These are phyloP conservation scores for Euwallacea fornicatus DNA, from an alignment of 1,140 invertebrate species.

Conservation along the genomic window DNA sequence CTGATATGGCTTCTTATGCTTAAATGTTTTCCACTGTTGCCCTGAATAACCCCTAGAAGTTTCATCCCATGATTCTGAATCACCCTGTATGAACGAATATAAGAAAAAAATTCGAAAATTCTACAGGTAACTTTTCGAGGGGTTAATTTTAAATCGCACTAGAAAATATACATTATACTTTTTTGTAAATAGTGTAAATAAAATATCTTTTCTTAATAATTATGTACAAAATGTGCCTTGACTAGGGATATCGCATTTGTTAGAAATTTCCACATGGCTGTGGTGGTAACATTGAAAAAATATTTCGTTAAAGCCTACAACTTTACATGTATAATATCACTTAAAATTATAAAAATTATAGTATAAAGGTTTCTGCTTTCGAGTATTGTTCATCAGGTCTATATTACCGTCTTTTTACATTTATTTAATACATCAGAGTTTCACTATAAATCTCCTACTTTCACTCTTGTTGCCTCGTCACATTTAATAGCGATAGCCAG, in stretches of 20 bases:
- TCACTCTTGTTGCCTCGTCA: background rate
- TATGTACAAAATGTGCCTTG: conserved; percentile 50
- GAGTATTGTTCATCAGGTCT: conserved; percentile 46
- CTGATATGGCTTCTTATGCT: no score
- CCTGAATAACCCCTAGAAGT: no score
- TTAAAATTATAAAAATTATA: conserved; percentile 39
- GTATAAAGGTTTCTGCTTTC: conserved; percentile 40
- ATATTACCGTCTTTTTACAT: conserved; percentile 25
- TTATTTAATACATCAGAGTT: conserved; percentile 10
- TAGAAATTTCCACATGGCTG: conserved; percentile 39
- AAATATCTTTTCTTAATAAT: conserved; percentile 43
- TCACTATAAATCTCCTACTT: background rate
- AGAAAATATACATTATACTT: conserved; percentile 42
- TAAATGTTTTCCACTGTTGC: no score
- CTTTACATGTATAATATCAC: conserved; percentile 44
- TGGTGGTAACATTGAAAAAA: conserved; percentile 51
- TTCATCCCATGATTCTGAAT: no score
- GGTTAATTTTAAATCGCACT: conserved; percentile 36
- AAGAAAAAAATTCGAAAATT: background rate
- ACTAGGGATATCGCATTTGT: conserved; percentile 51
- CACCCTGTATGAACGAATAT: no score
- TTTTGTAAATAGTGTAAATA: conserved; percentile 46
- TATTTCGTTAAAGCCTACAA: conserved; percentile 44
- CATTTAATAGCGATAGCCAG: no score
- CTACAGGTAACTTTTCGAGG: conserved; percentile 10